Base-by-base conservation (phyloP, 2,888 invertebrate species). In the Diogma glabrata region DNA sequence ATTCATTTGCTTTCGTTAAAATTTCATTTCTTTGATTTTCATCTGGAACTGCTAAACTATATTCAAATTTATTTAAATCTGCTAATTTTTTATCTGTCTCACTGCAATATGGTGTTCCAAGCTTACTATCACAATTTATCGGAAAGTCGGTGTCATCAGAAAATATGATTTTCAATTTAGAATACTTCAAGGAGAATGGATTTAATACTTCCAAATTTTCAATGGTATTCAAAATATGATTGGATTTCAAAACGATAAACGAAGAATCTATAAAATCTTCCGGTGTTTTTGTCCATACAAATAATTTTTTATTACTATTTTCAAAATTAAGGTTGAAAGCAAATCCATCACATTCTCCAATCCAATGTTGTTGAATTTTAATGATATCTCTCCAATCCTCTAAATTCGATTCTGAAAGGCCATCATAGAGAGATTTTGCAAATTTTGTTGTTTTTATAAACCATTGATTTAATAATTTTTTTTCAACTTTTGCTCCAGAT, bases 401-500 rank as follows among this genome's bases (percentile, higher is more conserved):
- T 53, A 89, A 71, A 16, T 66, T 65, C 10, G 82, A 75, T 71
- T 82, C 80, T 50, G 78, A 71, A 17, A 92, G 71, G 9, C 88
- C 88, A 38, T 87, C 79, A 58, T 78, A 72, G 51, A 84, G 71
- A 58, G 74, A 73, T 73, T 87, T 77, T 1, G 90, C 85, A 72
- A 80, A 90, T 55, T 77, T 76, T 45, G 94, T 94, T 0, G 95
- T 93, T 68, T 80, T 83, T 26, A 99, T 78, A 68, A 91, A 96
- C 99, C 99, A 99, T 64, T 99, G 99, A 28, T 81, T 84, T 1
- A 97, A 75, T 53, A 84, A 71, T 67, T 82, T 87, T 62, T 87
- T 91, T 67, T 96, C 89, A 7, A 94, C 94, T 70, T 82, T 81
- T 7, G 92, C 96, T 2, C 97, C 96, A 4, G 97, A 97, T 53